Percentiles rank a stretch among this genome's conserved stretches.
Conservation (phyloP, 92 coral and sea anemone species). For the Umimayanthus chanpuru region DNA sequence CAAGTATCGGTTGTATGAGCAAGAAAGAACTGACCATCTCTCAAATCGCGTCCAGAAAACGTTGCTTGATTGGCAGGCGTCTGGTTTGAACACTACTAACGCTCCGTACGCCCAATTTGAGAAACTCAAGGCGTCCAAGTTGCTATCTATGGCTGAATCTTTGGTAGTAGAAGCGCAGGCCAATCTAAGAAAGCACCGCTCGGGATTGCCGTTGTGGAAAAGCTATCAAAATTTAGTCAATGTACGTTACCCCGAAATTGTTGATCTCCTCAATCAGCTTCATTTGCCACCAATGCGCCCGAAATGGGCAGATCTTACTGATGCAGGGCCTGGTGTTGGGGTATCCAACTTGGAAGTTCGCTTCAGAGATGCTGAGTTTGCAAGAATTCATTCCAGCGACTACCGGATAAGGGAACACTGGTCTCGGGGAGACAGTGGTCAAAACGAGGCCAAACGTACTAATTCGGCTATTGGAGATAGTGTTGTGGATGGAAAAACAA, state of each 20-base stretch:
- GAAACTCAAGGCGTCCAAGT: slow-evolving; percentile 41
- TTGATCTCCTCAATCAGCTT: slow-evolving; percentile 7
- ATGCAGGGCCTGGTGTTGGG: slow-evolving; percentile 52
- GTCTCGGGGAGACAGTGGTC: slow-evolving; percentile 40
- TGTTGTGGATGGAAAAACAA: slow-evolving; percentile 56
- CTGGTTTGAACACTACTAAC: slow-evolving; percentile 23
- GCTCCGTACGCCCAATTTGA: no score
- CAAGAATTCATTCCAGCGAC: slow-evolving; percentile 46
- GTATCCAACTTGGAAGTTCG: slow-evolving; percentile 48
- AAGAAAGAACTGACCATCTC: slow-evolving; percentile 42
- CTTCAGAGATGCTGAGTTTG: slow-evolving; percentile 59
- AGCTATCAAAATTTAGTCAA: not conserved
- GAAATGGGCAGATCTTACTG: slow-evolving; percentile 37
- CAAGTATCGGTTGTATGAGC: slow-evolving; percentile 27
- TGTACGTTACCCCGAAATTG: not conserved
- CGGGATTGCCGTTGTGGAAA: slow-evolving; percentile 8
- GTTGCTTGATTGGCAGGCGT: slow-evolving; percentile 43
- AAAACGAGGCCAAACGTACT: slow-evolving; percentile 56
- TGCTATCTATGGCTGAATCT: slow-evolving; percentile 9
- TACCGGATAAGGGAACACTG: slow-evolving; percentile 46
- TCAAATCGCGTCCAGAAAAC: slow-evolving; percentile 24
- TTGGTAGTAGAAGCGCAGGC: slow-evolving; percentile 10
- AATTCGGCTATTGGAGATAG: slow-evolving; percentile 59
- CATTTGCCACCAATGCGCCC: slow-evolving; percentile 43
- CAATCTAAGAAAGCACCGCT: not conserved